Evolutionary conservation across 92 coral and sea anemone genomes (phyloP), one percentile per base, ranked within the genome.

Genomic region (Actinernus sp.): DNA sequence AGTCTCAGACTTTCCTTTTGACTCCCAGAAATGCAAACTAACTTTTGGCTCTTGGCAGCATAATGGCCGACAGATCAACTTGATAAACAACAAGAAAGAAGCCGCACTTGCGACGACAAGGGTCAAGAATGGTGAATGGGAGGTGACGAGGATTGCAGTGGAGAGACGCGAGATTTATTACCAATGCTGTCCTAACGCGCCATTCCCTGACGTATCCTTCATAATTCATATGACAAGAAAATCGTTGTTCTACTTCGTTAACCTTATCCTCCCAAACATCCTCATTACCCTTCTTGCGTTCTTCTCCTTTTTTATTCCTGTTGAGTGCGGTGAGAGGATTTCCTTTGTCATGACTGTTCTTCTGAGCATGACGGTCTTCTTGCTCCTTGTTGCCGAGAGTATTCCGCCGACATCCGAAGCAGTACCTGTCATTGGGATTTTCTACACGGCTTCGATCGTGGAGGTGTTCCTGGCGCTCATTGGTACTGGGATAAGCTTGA

Each of bases 371-470:
- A 81, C 88, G 11, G 88, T 81, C 0, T 81, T 81, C 56, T 61
- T 81, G 63, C 68, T 81, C 14, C 41, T 81, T 13, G 81, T 81
- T 23, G 88, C 88, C 2, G 88, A 81, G 47, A 81, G 53, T 33
- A 81, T 81, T 44, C 88, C 88, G 2, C 82, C 88, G 22, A 81
- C 88, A 14, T 81, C 88, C 0, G 88, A 81, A 28, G 88, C 88
- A 1, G 82, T 81, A 2, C 88, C 88, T 1, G 37, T 81, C 8
- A 81, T 81, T 28, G 79, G 88, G 12, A 73, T 81, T 27, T 81
- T 49, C 34, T 81, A 73, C 46, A 72, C 88, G 8, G 71, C 80
- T 50, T 73, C 88, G 2, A 81, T 81, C 23, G 33, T 73, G 11
- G 82, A 72, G 44, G 88, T 81, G 18, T 73, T 77, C 48, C 79